These are phyloP conservation scores for Diorhabda sublineata DNA, from an alignment of 1,140 invertebrate genomes.

Conservation along the genomic window DNA sequence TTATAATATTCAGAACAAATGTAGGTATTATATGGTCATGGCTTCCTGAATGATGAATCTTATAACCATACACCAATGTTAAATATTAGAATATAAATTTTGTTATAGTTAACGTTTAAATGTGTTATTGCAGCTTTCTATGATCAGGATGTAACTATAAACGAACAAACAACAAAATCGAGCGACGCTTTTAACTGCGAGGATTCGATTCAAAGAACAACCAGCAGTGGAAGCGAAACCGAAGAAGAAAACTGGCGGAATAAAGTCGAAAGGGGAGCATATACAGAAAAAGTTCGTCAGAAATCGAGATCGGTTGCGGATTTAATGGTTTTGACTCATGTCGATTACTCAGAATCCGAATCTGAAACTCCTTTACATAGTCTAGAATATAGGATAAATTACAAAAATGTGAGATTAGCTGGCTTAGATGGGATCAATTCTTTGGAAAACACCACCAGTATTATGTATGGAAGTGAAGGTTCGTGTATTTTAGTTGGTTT, in stretches of 20 bases:
- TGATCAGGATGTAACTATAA: neutral
- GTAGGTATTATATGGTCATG: no score
- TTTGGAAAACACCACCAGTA: slow-evolving; percentile 37
- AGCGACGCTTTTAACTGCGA: slow-evolving; percentile 34
- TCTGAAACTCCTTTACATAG: slow-evolving; percentile 52
- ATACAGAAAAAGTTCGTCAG: slow-evolving; percentile 64
- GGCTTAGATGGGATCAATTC: slow-evolving; percentile 28
- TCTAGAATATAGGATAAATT: slow-evolving; percentile 39
- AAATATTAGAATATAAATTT: no score
- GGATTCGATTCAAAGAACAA: slow-evolving; percentile 25
- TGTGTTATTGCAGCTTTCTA: neutral
- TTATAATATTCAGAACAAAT: no score
- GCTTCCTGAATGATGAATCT: no score
- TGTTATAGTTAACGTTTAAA: neutral
- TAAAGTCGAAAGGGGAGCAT: slow-evolving; percentile 60
- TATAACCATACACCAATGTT: no score
- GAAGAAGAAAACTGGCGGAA: slow-evolving; percentile 65
- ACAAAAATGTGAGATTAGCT: slow-evolving; percentile 35
- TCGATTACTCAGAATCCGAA: slow-evolving; percentile 61
- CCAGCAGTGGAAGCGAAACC: slow-evolving; percentile 57
- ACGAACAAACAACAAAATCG: slow-evolving; percentile 16
- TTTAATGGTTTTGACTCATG: slow-evolving; percentile 69
- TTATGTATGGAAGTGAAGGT: slow-evolving; percentile 54
- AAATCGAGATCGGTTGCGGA: slow-evolving; percentile 71
- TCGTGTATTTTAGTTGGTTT: no score